Evolutionary conservation across 2,797 vertebrate species (phyloP).

Genomic region (Botia almorhae): DNA sequence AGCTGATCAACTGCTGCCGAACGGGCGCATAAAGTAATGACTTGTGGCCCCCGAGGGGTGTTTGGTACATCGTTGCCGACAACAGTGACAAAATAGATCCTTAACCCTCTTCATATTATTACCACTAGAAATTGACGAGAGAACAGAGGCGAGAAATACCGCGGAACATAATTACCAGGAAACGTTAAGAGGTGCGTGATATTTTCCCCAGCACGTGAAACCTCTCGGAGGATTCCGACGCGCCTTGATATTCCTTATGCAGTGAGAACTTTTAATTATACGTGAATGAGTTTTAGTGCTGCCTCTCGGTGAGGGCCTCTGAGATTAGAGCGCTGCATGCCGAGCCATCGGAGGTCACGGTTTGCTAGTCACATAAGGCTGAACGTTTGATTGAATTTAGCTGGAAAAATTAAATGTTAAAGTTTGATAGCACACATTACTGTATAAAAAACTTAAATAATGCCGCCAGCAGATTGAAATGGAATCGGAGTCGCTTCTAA

Average conservation of each 20-base stretch:
- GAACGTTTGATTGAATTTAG: constrained; percentile 61
- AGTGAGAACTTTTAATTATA: constrained; percentile 60
- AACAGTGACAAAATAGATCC: constrained; percentile 53
- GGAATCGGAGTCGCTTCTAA: constrained; percentile 8
- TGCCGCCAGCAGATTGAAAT: constrained; percentile 20
- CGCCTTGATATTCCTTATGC: constrained; percentile 40
- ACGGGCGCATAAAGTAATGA: constrained; percentile 7
- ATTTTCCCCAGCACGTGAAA: constrained; percentile 37
- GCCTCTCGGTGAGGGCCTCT: constrained; percentile 29
- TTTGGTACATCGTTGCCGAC: constrained; percentile 45
- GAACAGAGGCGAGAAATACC: constrained; percentile 10
- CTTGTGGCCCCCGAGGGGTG: constrained; percentile 29
- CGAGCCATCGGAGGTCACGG: constrained; percentile 53
- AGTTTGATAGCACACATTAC: constrained; percentile 49
- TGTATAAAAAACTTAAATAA: constrained; percentile 30
- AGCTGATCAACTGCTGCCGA: constrained; percentile 8
- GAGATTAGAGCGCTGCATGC: constrained; percentile 52
- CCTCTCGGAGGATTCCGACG: constrained; percentile 35
- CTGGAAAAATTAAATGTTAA: constrained; percentile 48
- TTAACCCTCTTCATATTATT: constrained; percentile 41
- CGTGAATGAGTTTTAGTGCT: constrained; percentile 58
- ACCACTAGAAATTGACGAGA: constrained; percentile 32
- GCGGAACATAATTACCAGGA: constrained; percentile 22
- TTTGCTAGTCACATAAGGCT: constrained; percentile 59
- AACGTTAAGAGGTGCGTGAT: not conserved